A percentile compares a stretch with the other conserved stretches of the same genome.
Conservation (phyloP, 2,888 invertebrate species). For the Drosophila mercatorum region DNA sequence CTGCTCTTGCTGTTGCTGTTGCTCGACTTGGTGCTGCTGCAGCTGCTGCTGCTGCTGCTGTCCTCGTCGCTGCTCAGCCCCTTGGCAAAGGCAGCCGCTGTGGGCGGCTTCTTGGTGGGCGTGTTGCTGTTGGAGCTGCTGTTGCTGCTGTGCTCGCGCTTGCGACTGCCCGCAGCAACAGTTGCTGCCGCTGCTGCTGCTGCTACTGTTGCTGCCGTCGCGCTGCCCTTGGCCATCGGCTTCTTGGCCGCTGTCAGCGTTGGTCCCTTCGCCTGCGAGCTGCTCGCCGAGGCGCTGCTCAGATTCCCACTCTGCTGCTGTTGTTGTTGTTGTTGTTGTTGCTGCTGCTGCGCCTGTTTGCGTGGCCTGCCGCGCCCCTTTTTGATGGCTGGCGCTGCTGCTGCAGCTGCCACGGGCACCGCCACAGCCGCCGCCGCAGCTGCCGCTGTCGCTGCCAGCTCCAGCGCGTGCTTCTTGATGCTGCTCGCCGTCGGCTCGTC, state of each 20-base stretch:
- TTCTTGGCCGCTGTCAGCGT: constrained; percentile 82
- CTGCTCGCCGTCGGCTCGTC: constrained; percentile 65
- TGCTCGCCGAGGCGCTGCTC: constrained; percentile 75
- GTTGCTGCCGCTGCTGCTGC: constrained; percentile 37
- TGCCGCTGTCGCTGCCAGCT: constrained; percentile 26
- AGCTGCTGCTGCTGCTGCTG: constrained; percentile 60
- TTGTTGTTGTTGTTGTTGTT: constrained; percentile 44
- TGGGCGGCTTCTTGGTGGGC: constrained; percentile 71
- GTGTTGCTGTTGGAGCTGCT: constrained; percentile 66
- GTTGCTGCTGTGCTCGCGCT: constrained; percentile 77
- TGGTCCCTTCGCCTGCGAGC: constrained; percentile 80
- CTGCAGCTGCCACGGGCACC: constrained; percentile 38
- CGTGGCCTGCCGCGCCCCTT: constrained; percentile 85
- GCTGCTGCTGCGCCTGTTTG: constrained; percentile 76
- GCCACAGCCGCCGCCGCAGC: constrained; percentile 39
- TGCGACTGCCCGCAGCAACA: constrained; percentile 68
- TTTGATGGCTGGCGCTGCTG: constrained; percentile 59
- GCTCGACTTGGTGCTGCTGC: constrained; percentile 39
- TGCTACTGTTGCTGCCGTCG: constrained; percentile 20
- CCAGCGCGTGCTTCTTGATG: constrained; percentile 51
- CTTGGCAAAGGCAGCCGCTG: constrained; percentile 65
- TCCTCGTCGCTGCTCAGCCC: constrained; percentile 53
- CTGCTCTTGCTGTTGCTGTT: constrained; percentile 29
- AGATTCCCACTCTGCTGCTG: constrained; percentile 68
- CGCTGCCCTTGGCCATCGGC: constrained; percentile 64